Conservation (phyloP, 2,797 vertebrate species). For the Sphaeramia orbicularis region DNA sequence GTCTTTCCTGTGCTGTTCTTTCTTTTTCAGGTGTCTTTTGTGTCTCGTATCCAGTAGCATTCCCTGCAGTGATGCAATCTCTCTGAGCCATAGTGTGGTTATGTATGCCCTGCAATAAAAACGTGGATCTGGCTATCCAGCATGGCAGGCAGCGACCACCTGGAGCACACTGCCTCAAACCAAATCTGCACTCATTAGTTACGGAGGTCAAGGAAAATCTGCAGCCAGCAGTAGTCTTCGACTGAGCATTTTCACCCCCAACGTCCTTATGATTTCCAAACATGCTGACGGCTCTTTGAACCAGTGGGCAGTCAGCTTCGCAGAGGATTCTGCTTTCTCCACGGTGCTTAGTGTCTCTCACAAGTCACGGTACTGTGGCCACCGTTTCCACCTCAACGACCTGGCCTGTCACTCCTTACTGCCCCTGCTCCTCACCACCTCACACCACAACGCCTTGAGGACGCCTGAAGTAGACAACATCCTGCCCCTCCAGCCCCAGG, state of each 20-base stretch:
- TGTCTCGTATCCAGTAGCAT: slow-evolving; percentile 97
- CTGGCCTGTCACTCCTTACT: slow-evolving; percentile 97
- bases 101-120: slow-evolving; percentile 99
- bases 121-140: slow-evolving; percentile 95
- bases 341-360: slow-evolving; percentile 97
- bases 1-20: slow-evolving; percentile 12
- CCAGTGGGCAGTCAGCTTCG: slow-evolving; percentile 98
- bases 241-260: slow-evolving; percentile 97
- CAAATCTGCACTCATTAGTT: slow-evolving; percentile 92
- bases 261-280: slow-evolving; percentile 98
- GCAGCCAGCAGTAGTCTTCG: slow-evolving; percentile 87
- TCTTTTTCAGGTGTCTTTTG: slow-evolving; percentile 93
- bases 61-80: slow-evolving; percentile 96
- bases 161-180: slow-evolving; percentile 86
- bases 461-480: slow-evolving; percentile 85
- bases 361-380: slow-evolving; percentile 97
- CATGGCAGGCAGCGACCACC: slow-evolving; percentile 93
- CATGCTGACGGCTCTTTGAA: slow-evolving; percentile 97
- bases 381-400: slow-evolving; percentile 98
- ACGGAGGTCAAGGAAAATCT: slow-evolving; percentile 89
- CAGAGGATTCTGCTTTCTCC: slow-evolving; percentile 97
- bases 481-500: slow-evolving; percentile 59
- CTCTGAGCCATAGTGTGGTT: slow-evolving; percentile 95
- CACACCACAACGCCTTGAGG: slow-evolving; percentile 94
- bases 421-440: slow-evolving; percentile 96